These are phyloP conservation scores for Tanypteryx hageni DNA, from an alignment of 2,888 invertebrate species.

Conservation along the genomic window DNA sequence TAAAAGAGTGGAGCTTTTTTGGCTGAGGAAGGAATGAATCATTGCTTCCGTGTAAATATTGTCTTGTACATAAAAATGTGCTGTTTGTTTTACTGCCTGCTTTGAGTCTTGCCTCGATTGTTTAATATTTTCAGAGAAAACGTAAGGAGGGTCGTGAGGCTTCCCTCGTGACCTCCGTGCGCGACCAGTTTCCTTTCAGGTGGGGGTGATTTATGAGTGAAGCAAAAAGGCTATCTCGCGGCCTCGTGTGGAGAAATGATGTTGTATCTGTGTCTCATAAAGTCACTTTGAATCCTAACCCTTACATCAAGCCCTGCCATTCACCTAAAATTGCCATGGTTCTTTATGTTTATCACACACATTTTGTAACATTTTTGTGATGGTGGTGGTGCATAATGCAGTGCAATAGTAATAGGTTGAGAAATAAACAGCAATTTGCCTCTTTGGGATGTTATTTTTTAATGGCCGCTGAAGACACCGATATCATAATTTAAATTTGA, in stretches of 20 bases:
- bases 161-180: slow-evolving; percentile 46
- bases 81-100: slow-evolving; percentile 64
- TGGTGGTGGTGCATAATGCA: slow-evolving; percentile 61
- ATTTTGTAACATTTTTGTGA: slow-evolving; percentile 64
- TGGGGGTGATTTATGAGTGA: slow-evolving; percentile 62
- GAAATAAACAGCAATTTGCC: slow-evolving; percentile 64
- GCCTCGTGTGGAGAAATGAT: slow-evolving; percentile 36
- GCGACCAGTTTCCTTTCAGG: slow-evolving; percentile 54
- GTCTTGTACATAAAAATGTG: slow-evolving; percentile 60
- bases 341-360: slow-evolving; percentile 62
- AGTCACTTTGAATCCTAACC: slow-evolving; percentile 63
- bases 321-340: slow-evolving; percentile 64
- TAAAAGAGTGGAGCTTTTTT: slow-evolving; percentile 57
- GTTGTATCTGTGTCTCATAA: slow-evolving; percentile 55
- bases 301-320: slow-evolving; percentile 59
- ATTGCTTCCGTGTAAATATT: slow-evolving; percentile 57
- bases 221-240: slow-evolving; percentile 12
- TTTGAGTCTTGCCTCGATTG: slow-evolving; percentile 62
- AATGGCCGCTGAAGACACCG: neutral
- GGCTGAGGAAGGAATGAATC: slow-evolving; percentile 22
- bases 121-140: slow-evolving; percentile 51
- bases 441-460: slow-evolving; percentile 26
- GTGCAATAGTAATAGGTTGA: slow-evolving; percentile 63
- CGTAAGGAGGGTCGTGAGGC: slow-evolving; percentile 29
- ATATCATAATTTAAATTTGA: no score